Evolutionary conservation across 2,888 invertebrate species (phyloP).

Genomic region (Hoplodrina blanda): DNA sequence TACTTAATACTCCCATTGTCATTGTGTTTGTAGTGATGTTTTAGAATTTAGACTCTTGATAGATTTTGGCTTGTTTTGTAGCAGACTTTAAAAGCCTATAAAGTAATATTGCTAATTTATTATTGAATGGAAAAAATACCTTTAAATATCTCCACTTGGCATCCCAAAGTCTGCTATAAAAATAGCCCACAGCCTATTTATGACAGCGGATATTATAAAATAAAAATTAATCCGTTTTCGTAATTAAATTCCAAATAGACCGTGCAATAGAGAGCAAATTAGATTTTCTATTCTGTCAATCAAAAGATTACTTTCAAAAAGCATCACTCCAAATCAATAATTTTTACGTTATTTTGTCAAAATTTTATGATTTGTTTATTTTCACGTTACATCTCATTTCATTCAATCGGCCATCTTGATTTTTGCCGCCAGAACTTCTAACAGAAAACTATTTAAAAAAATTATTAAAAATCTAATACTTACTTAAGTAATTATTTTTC

Average conservation of each 20-base stretch:
- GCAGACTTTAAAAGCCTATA: slow-evolving; percentile 5
- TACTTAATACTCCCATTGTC: slow-evolving; percentile 46
- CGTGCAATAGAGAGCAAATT: slow-evolving; percentile 73
- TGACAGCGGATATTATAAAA: slow-evolving; percentile 72
- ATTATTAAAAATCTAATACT: slow-evolving; percentile 50
- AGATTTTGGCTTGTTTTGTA: slow-evolving; percentile 47
- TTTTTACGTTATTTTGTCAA: slow-evolving; percentile 65
- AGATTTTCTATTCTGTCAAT: slow-evolving; percentile 68
- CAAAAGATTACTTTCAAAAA: slow-evolving; percentile 76
- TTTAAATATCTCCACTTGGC: neutral
- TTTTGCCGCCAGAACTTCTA: slow-evolving; percentile 62
- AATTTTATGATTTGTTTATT: slow-evolving; percentile 65
- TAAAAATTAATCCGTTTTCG: slow-evolving; percentile 71
- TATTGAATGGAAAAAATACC: neutral
- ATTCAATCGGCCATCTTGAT: slow-evolving; percentile 70
- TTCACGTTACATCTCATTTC: slow-evolving; percentile 71
- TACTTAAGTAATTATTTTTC: slow-evolving; percentile 55
- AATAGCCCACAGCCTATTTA: slow-evolving; percentile 56
- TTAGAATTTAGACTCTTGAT: slow-evolving; percentile 80
- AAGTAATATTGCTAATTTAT: neutral
- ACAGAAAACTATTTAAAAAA: slow-evolving; percentile 55
- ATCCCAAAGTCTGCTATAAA: slow-evolving; percentile 40
- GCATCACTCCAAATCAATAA: slow-evolving; percentile 82
- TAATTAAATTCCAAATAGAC: slow-evolving; percentile 66
- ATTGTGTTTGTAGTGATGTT: slow-evolving; percentile 86